A percentile compares a stretch with the other conserved stretches of the same genome.
Conservation (phyloP, 1,140 invertebrate species). For the Zeugodacus cucurbitae region DNA sequence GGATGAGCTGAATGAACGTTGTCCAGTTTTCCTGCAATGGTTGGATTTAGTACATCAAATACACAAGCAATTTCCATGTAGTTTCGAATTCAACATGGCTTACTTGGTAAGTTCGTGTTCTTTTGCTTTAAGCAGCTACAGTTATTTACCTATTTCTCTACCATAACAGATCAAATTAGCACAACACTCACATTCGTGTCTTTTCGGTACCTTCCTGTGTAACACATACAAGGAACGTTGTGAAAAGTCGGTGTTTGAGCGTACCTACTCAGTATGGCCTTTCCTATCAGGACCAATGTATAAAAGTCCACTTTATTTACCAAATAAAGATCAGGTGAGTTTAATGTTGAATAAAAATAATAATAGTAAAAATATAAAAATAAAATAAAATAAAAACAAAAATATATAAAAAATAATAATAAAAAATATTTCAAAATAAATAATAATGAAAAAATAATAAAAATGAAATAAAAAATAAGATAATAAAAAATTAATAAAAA, state of each 20-base stretch:
- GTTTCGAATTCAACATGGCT: conserved; percentile 94
- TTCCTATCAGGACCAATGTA: conserved; percentile 83
- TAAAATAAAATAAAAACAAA: background rate
- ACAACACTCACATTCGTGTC: conserved; percentile 93
- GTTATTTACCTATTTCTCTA: conserved; percentile 41
- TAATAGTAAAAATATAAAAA: no score
- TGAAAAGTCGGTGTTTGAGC: conserved; percentile 74
- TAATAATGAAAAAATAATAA: no score
- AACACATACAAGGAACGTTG: conserved; percentile 85
- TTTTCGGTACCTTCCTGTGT: conserved; percentile 97
- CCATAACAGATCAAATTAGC: conserved; percentile 88
- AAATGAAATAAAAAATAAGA: no score
- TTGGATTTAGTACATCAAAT: conserved; percentile 96
- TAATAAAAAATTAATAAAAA: no score
- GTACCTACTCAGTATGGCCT: conserved; percentile 89
- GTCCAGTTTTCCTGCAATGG: conserved; percentile 98
- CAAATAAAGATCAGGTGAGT: conserved; percentile 67
- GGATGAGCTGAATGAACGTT: conserved; percentile 89
- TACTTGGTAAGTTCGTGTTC: conserved; percentile 80
- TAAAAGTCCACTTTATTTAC: conserved; percentile 86
- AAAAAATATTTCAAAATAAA: no score
- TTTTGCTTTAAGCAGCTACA: no score
- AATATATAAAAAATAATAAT: background rate
- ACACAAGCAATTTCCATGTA: conserved; percentile 87
- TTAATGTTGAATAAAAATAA: background rate